Evolutionary conservation across 2,888 invertebrate species (phyloP), one percentile per base, ranked within the genome.

Genomic region (Erebia aethiops): DNA sequence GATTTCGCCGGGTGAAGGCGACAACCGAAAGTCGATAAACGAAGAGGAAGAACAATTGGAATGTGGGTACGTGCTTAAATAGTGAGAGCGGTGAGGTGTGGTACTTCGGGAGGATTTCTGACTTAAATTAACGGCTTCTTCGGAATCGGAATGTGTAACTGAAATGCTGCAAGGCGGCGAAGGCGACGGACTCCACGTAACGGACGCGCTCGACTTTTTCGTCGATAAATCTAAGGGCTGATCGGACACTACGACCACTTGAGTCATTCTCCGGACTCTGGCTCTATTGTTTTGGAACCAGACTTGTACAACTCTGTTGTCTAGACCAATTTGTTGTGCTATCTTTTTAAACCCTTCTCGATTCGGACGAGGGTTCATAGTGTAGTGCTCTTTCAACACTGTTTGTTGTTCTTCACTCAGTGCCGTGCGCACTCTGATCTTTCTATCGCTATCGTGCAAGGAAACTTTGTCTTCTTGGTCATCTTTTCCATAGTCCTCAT

Each of bases 271-370:
- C 62, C 98, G 95, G 82, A 98, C 98, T 67, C 98, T 95, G 0
- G 98, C 98, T 76, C 98, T 95, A 76, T 97, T 98, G 87, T 99
- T 99, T 92, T 99, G 99, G 86, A 99, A 99, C 98, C 99, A 99
- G 8, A 98, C 99, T 94, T 98, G 96, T 4, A 97, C 97, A 1
- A 97, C 97, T 71, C 97, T 94, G 57, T 96, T 96, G 70, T 96
- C 96, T 79, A 96, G 95, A 67, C 96, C 96, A 57, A 96, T 94
- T 73, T 94, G 94, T 21, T 97, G 95, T 2, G 98, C 98, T 79
- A 99, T 98, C 84, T 96, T 95, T 67, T 97, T 96, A 79, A 99
- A 96, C 84, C 99, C 99, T 78, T 98, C 98, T 64, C 98, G 96
- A 83, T 98, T 98, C 1, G 99, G 99, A 73, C 98, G 95, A 10